phyloP scores from a whole-genome alignment of 2,888 invertebrate species.

The Atrina japonica region DNA sequence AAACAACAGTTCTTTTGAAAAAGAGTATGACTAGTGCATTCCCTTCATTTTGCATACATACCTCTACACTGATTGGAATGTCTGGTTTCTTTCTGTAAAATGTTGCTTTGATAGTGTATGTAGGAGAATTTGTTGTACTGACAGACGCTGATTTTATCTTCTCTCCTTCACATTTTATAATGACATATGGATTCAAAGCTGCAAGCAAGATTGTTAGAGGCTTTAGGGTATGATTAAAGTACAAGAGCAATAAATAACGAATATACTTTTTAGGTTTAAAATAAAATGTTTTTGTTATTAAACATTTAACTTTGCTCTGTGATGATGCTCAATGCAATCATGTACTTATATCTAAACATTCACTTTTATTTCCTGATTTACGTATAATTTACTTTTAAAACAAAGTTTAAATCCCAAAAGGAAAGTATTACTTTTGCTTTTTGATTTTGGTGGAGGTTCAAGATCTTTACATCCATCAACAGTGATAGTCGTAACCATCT shows the following conservation, averaged over 20 bases:
- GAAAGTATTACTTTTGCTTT: conserved; percentile 59
- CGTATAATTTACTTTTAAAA: neutral
- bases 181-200: conserved; percentile 80
- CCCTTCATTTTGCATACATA: conserved; percentile 66
- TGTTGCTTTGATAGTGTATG: conserved; percentile 80
- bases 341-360: neutral
- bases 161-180: conserved; percentile 82
- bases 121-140: conserved; percentile 78
- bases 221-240: too few species aligned
- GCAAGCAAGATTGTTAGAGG: too few species aligned
- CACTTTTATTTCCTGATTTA: neutral
- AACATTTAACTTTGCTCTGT: too few species aligned
- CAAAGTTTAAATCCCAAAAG: too few species aligned
- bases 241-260: too few species aligned
- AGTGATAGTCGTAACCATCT: conserved; percentile 79
- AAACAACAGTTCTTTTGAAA: too few species aligned
- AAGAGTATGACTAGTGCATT: too few species aligned
- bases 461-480: conserved; percentile 79
- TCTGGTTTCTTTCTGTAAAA: conserved; percentile 81
- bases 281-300: too few species aligned
- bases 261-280: too few species aligned
- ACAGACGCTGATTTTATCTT: conserved; percentile 76
- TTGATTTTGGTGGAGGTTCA: conserved; percentile 58
- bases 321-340: too few species aligned
- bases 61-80: conserved; percentile 81